Percentiles rank a stretch among this genome's conserved stretches.
phyloP scores from a whole-genome alignment of 2,888 invertebrate genomes.

The Melanargia galathea region DNA sequence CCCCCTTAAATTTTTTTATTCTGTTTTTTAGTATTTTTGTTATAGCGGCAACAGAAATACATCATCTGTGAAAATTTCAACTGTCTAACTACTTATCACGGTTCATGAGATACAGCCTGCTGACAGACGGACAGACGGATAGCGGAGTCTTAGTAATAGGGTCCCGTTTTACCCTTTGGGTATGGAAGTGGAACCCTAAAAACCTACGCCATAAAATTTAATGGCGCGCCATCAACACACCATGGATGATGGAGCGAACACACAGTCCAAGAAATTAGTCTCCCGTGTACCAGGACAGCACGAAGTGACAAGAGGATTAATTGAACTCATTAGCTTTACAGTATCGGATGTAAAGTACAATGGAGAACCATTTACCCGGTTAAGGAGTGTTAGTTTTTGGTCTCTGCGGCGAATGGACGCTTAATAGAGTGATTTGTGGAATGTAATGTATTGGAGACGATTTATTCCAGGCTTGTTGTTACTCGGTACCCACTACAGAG shows the following conservation, averaged over 20 bases:
- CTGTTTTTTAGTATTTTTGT: too few species aligned
- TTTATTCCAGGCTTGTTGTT: constrained; percentile 31
- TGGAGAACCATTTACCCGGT: constrained; percentile 45
- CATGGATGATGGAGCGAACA: constrained; percentile 11
- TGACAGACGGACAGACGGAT: too few species aligned
- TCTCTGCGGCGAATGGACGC: constrained; percentile 36
- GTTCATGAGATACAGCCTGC: too few species aligned
- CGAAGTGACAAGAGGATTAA: constrained; percentile 48
- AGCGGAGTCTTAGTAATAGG: too few species aligned
- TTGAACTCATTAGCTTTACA: constrained; percentile 49
- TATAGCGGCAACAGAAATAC: too few species aligned
- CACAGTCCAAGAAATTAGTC: constrained; percentile 46
- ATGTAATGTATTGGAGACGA: constrained; percentile 33
- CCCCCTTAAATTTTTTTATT: too few species aligned
- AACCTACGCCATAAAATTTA: constrained; percentile 1
- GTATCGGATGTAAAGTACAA: constrained; percentile 41
- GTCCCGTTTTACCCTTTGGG: too few species aligned
- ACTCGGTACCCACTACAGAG: not conserved
- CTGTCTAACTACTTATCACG: too few species aligned
- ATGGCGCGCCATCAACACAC: not conserved
- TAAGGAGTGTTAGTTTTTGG: constrained; percentile 42
- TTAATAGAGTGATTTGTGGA: constrained; percentile 37
- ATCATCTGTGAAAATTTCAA: too few species aligned
- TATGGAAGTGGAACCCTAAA: too few species aligned
- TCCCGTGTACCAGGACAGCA: constrained; percentile 48